Evolutionary conservation across 2,888 invertebrate species (phyloP).

Genomic region (Rhagium mordax): DNA sequence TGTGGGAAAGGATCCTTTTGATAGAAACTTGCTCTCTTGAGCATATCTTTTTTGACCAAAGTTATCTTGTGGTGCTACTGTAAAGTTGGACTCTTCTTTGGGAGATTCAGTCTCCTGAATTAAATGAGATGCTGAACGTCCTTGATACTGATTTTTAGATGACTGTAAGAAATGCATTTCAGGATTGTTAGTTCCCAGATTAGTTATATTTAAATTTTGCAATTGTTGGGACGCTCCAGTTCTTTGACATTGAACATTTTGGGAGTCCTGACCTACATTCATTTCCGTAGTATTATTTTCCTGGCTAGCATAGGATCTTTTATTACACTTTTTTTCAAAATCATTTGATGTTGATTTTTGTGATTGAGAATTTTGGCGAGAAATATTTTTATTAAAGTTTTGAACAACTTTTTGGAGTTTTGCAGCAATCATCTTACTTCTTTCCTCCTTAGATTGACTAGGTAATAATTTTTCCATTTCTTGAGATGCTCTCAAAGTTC

Average conservation of each 20-base stretch:
- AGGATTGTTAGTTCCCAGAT: not conserved
- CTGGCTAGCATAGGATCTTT: not conserved
- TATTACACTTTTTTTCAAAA: not conserved
- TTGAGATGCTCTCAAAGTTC: constrained; percentile 8
- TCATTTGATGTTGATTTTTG: not conserved
- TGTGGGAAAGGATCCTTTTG: not conserved
- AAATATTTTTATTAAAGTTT: constrained; percentile 35
- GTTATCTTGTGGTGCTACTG: not conserved
- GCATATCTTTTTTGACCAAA: not conserved
- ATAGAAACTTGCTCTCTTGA: not conserved
- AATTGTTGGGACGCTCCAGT: constrained; percentile 6
- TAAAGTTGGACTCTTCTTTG: not conserved
- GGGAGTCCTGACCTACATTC: not conserved
- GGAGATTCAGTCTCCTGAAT: not conserved
- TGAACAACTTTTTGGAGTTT: constrained; percentile 38
- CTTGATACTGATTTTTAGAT: not conserved
- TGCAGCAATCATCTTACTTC: constrained; percentile 31
- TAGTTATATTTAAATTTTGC: constrained; percentile 1
- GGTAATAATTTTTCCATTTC: not conserved
- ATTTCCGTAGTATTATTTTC: not conserved
- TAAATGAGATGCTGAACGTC: not conserved
- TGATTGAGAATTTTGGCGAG: constrained; percentile 22
- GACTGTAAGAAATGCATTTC: not conserved
- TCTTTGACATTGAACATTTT: not conserved
- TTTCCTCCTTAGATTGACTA: constrained; percentile 37